phyloP scores from a whole-genome alignment of 2,888 invertebrate genomes.

The Ernsta delagoae region DNA sequence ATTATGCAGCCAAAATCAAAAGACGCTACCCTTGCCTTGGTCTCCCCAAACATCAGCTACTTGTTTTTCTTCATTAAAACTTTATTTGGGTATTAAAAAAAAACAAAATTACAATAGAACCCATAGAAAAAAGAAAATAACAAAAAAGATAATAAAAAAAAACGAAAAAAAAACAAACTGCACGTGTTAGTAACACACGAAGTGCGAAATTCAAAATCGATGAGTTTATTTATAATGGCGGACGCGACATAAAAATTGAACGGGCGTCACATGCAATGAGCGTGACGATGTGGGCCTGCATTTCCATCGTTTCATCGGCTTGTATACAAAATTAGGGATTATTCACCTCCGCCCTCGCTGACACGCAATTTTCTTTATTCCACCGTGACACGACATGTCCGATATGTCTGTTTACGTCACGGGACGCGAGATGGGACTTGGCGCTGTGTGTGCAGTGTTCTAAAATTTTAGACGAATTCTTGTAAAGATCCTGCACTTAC shows the following conservation, averaged over 20 bases:
- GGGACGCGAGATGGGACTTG: not conserved
- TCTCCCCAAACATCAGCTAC: too few species aligned
- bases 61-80: too few species aligned
- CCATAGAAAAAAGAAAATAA: not conserved
- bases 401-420: slow-evolving; percentile 24
- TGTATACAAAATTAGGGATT: slow-evolving; percentile 66
- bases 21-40: too few species aligned
- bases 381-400: slow-evolving; percentile 34
- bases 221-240: slow-evolving; percentile 53
- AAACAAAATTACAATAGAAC: too few species aligned
- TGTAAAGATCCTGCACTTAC: too few species aligned
- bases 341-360: slow-evolving; percentile 44
- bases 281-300: slow-evolving; percentile 65
- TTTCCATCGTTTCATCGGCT: slow-evolving; percentile 40
- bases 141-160: slow-evolving; percentile 25
- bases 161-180: slow-evolving; percentile 33
- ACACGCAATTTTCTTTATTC: slow-evolving; percentile 38
- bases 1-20: too few species aligned
- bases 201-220: slow-evolving; percentile 44
- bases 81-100: too few species aligned
- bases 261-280: slow-evolving; percentile 56
- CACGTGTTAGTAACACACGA: slow-evolving; percentile 50
- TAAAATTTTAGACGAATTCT: not conserved
- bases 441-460: slow-evolving; percentile 5
- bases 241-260: slow-evolving; percentile 52